phyloP scores from a whole-genome alignment of 2,113 vertebrate genomes.

The Nycticryphes semicollaris region DNA sequence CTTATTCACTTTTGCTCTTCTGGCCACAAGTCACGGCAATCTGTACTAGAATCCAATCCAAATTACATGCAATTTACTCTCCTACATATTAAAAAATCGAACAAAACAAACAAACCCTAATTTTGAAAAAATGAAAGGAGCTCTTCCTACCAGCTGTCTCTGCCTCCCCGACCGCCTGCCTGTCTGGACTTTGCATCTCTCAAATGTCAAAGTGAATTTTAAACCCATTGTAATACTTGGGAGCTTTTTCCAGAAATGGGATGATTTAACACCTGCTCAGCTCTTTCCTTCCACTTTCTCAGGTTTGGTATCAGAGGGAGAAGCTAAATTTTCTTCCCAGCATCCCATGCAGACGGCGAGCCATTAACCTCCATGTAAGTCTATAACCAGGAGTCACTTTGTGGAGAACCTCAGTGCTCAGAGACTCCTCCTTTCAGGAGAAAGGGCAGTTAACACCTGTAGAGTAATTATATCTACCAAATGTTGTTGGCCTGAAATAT shows the following conservation, averaged over 20 bases:
- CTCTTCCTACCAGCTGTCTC: conserved; percentile 63
- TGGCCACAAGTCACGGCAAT: not conserved
- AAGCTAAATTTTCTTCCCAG: conserved; percentile 41
- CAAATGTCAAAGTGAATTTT: conserved; percentile 58
- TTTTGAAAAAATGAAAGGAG: conserved; percentile 43
- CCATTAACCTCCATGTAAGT: conserved; percentile 47
- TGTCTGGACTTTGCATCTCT: conserved; percentile 59
- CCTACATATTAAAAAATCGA: conserved; percentile 32
- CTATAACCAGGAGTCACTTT: conserved; percentile 66
- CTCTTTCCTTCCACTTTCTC: conserved; percentile 28
- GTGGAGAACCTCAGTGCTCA: conserved; percentile 46
- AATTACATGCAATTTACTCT: conserved; percentile 5
- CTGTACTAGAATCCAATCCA: not conserved
- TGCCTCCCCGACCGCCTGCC: conserved; percentile 41
- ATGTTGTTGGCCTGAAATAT: conserved; percentile 78
- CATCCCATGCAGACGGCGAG: not conserved
- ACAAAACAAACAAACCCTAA: not conserved
- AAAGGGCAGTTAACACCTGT: conserved; percentile 81
- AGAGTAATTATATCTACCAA: conserved; percentile 84
- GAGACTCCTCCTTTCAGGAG: conserved; percentile 63
- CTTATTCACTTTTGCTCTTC: not conserved
- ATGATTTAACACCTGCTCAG: conserved; percentile 58
- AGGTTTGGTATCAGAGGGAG: not conserved
- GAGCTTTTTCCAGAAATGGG: conserved; percentile 40
- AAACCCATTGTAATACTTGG: conserved; percentile 46